Evolutionary conservation across 1,140 invertebrate genomes (phyloP), one percentile per base, ranked within the genome.

Genomic region (Heliconius hewitsoni): DNA sequence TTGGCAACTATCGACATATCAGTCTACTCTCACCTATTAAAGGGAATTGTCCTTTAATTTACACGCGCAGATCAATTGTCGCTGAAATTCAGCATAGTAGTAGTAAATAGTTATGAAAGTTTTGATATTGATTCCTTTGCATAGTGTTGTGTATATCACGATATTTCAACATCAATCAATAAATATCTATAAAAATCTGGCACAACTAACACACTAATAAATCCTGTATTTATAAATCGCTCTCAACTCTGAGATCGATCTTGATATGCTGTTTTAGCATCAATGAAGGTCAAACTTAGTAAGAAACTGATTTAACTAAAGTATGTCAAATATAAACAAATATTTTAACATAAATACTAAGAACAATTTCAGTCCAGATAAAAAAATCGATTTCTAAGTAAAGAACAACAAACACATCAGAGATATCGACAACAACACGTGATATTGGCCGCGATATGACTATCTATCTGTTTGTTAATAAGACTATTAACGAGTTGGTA

Each of bases 381-480:
- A 66, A 0, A 23, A 30, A 66, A 27, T 66, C 60, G 13, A 27
- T 60, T 27, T 60, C 23, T 13, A 27, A 60, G 57, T 23, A 60
- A 23, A 60, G 23, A 23, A 23, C 23, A n/a, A 8, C 57, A 9
- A 60, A 23, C 57, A 60, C 57, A 46, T 0, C 42, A 46, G 42
- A 4, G 55, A 60, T 30, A 30, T 66, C 9, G 4, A 66, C 27
- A 30, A 30, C 27, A 52, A 66, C 27, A 66, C 13, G 60, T 30
- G 60, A 66, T 66, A 30, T 30, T 66, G 60, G 9, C 13, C 16
- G 57, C 74, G 60, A 76, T 60, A 66, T 76, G 74, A 70, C 57
- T 50, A 78, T 81, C 76, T 78, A 76, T 81, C 76, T 79, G 78
- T 81, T 81, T 72, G 83, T 84, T 83, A 86, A 84, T 85, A 81